These are phyloP conservation scores for Encarsia formosa DNA, from an alignment of 2,888 invertebrate genomes.

Conservation along the genomic window DNA sequence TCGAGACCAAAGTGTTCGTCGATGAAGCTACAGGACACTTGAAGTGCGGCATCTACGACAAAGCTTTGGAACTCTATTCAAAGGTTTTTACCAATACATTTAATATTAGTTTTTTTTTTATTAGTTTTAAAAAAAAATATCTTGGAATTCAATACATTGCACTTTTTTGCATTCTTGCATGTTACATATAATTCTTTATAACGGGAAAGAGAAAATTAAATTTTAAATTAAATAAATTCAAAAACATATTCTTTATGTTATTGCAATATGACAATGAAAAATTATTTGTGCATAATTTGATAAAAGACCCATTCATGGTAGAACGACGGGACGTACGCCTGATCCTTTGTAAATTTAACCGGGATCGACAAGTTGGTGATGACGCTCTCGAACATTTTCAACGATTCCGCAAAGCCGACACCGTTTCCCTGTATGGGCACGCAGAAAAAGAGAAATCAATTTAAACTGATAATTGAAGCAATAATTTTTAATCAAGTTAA, in stretches of 20 bases:
- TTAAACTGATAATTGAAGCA: neutral
- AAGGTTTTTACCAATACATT: too few species aligned
- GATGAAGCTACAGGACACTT: constrained; percentile 76
- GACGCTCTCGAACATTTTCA: constrained; percentile 76
- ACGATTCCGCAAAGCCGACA: constrained; percentile 70
- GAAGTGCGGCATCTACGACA: constrained; percentile 69
- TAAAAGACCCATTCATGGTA: constrained; percentile 90
- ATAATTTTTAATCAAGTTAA: neutral
- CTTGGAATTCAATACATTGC: too few species aligned
- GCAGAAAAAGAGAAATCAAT: constrained; percentile 6
- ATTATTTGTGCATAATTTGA: constrained; percentile 58
- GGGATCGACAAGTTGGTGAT: constrained; percentile 65
- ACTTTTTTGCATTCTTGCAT: too few species aligned
- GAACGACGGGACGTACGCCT: constrained; percentile 84
- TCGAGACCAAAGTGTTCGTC: constrained; percentile 60
- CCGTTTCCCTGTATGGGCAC: constrained; percentile 78
- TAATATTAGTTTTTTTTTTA: too few species aligned
- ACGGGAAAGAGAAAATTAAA: too few species aligned
- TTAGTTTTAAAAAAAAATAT: too few species aligned
- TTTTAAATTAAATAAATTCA: too few species aligned
- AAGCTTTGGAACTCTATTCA: constrained; percentile 67
- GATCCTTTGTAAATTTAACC: constrained; percentile 69
- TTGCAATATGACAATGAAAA: too few species aligned
- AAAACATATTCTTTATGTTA: too few species aligned
- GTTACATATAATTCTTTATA: too few species aligned